Conservation (phyloP, 64 coral and sea anemone genomes). For the Platygyra sinensis region DNA sequence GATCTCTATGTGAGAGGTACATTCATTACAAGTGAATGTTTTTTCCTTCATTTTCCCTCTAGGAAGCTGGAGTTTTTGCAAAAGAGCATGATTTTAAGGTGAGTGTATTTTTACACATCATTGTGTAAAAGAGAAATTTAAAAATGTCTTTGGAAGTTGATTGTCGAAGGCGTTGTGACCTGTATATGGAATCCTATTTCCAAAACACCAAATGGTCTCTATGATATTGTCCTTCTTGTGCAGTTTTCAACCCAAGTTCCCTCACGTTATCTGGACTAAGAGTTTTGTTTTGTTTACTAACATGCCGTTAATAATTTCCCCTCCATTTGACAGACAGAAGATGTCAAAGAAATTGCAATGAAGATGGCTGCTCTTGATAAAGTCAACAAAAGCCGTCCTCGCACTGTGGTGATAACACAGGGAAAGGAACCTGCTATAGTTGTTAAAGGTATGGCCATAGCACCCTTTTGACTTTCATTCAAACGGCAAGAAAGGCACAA, state of each 20-base stretch:
- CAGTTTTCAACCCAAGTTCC: not conserved
- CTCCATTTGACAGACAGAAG: conserved; percentile 73
- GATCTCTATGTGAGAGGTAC: no score
- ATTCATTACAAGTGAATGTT: no score
- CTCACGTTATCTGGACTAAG: not conserved
- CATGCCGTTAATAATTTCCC: not conserved
- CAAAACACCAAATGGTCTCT: no score
- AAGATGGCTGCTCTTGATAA: conserved; percentile 83
- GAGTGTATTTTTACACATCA: conserved; percentile 13
- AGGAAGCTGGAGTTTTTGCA: conserved; percentile 93
- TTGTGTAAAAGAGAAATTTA: no score
- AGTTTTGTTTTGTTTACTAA: not conserved
- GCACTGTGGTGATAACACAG: conserved; percentile 89
- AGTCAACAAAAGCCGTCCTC: conserved; percentile 72
- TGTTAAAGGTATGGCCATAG: conserved; percentile 49
- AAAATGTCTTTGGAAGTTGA: no score
- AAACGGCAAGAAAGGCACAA: no score
- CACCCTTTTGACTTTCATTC: no score
- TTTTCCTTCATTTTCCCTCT: not conserved
- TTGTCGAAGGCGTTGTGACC: no score
- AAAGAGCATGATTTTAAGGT: conserved; percentile 87
- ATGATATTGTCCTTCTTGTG: no score
- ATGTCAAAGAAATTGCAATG: conserved; percentile 87
- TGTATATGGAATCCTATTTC: no score
- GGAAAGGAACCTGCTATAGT: conserved; percentile 91